Evolutionary conservation across 2,113 vertebrate species (phyloP).

Genomic region (Syngnathus typhle): DNA sequence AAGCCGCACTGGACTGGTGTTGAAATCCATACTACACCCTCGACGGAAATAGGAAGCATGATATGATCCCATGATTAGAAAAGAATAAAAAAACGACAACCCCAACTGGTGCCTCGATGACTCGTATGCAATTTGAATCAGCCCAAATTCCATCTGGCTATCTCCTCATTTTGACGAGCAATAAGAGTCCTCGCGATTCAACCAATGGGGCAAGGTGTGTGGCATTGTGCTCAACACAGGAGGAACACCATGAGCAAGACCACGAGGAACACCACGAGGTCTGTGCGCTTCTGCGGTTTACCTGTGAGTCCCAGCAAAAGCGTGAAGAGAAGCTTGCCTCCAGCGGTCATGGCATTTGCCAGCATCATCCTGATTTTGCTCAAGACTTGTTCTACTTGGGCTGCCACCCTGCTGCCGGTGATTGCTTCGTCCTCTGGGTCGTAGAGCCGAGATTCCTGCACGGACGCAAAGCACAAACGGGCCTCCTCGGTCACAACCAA

Average conservation of each 20-base stretch:
- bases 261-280: neutral
- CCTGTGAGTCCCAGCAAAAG: conserved; percentile 79
- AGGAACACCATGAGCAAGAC: too few relatives aligned
- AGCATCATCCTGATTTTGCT: conserved; percentile 80
- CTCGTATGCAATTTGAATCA: too few relatives aligned
- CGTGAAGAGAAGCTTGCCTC: conserved; percentile 86
- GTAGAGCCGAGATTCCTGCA: conserved; percentile 36
- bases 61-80: too few relatives aligned
- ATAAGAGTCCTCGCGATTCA: too few relatives aligned
- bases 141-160: too few relatives aligned
- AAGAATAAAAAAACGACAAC: too few relatives aligned
- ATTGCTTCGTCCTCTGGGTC: conserved; percentile 59
- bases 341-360: conserved; percentile 82
- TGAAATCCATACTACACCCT: too few relatives aligned
- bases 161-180: too few relatives aligned
- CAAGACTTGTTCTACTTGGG: conserved; percentile 75
- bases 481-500: conserved; percentile 72
- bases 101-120: too few relatives aligned
- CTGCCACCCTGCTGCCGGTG: conserved; percentile 74
- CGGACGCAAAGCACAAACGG: conserved; percentile 43
- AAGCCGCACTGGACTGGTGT: too few relatives aligned
- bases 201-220: too few relatives aligned
- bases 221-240: neutral
- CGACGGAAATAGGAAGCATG: too few relatives aligned
- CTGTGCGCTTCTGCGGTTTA: neutral